Conservation (phyloP, 1,140 invertebrate genomes). For the Acarapis woodi region DNA sequence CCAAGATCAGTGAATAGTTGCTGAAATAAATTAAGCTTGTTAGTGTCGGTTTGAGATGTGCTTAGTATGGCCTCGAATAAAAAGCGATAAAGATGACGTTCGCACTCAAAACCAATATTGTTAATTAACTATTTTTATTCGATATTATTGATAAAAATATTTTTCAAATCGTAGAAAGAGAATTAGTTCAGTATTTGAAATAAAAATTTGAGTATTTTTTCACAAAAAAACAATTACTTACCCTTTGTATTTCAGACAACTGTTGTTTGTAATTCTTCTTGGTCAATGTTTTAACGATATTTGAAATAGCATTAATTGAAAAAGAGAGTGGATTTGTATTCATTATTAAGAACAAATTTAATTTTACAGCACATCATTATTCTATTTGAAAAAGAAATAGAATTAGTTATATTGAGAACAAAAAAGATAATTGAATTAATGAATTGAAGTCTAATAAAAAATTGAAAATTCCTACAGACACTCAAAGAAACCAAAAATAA, state of each 20-base stretch:
- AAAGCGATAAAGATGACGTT: conserved; percentile 4
- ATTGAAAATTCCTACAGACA: no score
- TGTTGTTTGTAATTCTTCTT: not conserved
- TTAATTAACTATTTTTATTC: not conserved
- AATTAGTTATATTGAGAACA: no score
- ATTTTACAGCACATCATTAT: no score
- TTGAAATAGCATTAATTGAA: not conserved
- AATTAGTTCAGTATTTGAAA: not conserved
- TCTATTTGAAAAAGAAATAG: no score
- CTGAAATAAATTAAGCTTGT: not conserved
- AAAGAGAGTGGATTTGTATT: not conserved
- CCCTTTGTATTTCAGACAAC: not conserved
- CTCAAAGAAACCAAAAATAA: no score
- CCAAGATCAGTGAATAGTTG: conserved; percentile 1
- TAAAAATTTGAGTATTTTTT: not conserved
- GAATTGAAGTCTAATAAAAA: no score
- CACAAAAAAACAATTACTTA: not conserved
- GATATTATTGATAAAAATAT: not conserved
- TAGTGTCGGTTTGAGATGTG: not conserved
- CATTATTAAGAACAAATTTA: not conserved
- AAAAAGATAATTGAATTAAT: no score
- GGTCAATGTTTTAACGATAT: not conserved
- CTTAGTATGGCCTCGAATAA: not conserved
- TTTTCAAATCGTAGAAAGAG: not conserved
- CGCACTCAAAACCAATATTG: conserved; percentile 1